These are phyloP conservation scores for Pelobates fuscus DNA, from an alignment of 2,113 vertebrate genomes.

Conservation along the genomic window DNA sequence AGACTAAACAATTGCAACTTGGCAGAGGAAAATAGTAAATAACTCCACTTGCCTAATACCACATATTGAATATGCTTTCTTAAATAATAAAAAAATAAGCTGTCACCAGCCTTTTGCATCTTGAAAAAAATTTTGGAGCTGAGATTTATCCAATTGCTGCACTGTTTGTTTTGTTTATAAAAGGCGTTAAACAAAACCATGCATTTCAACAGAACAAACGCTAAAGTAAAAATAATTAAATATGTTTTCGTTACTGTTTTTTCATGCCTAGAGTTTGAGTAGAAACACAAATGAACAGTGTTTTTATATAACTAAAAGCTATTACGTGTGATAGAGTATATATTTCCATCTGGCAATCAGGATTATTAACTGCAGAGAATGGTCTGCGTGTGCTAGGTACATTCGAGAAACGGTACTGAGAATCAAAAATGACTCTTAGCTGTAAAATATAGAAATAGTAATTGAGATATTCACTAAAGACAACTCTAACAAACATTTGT, in stretches of 20 bases:
- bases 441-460: too few relatives aligned
- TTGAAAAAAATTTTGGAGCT: slow-evolving; percentile 65
- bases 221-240: slow-evolving; percentile 36
- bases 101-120: slow-evolving; percentile 61
- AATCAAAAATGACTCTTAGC: too few relatives aligned
- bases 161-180: slow-evolving; percentile 61
- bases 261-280: not conserved
- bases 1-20: slow-evolving; percentile 90
- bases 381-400: too few relatives aligned
- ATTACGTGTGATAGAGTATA: too few relatives aligned
- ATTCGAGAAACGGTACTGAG: too few relatives aligned
- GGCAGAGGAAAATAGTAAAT: slow-evolving; percentile 85
- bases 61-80: slow-evolving; percentile 81
- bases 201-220: slow-evolving; percentile 50
- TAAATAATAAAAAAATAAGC: slow-evolving; percentile 72
- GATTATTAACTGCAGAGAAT: too few relatives aligned
- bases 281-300: too few relatives aligned
- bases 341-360: too few relatives aligned
- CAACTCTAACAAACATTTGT: too few relatives aligned
- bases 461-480: too few relatives aligned
- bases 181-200: slow-evolving; percentile 43
- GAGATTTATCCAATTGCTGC: slow-evolving; percentile 56
- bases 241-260: not conserved
- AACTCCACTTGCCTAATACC: slow-evolving; percentile 71
- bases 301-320: too few relatives aligned